Base-by-base conservation (phyloP, 2,113 vertebrate genomes). In the Lucifuga dentata region DNA sequence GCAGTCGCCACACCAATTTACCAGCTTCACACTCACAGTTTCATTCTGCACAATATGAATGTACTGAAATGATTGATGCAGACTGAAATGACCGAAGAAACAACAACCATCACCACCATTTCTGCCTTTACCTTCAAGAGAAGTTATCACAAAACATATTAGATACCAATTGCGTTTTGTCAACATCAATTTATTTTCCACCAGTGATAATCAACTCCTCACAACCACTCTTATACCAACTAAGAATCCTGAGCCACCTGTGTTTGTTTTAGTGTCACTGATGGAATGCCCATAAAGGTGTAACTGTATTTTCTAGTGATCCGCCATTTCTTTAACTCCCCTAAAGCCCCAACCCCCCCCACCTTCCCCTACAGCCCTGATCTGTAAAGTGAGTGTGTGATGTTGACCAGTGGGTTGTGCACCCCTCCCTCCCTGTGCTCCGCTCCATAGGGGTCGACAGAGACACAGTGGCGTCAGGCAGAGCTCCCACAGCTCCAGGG, bases 391-490 rank as follows among this genome's bases (percentile, higher is more conserved):
- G 76, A 89, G 87, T 90, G 56, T 88, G 76, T 90, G 83, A 87
- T 92, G 89, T 84, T 90, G 89, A 92, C 81, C 84, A 73, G 82
- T 87, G 90, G 86, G 85, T 88, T 86, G 72, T 93, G 86, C 76
- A 39, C 80, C 83, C 90, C 84, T 79, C 86, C 88, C 79, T 82
- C 85, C 85, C 82, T 90, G 82, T 90, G 86, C 87, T 90, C 87
- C 65, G 83, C 86, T 91, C 88, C 78, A 60, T 91, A 94, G 93
- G 92, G 93, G 90, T 93, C 93, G 91, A 93, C 93, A 89, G 93
- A 94, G 92, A 93, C 93, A 91, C 92, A 93, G 91, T 93, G 93
- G 93, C 93, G 93, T 92, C 93, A 94, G 89, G 92, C 92, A 90
- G 93, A 94, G 83, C 92, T 94, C 89, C 93, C 93, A 76, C 93